phyloP scores from a whole-genome alignment of 2,888 invertebrate species.

The Hirtodrosophila cameraria region DNA sequence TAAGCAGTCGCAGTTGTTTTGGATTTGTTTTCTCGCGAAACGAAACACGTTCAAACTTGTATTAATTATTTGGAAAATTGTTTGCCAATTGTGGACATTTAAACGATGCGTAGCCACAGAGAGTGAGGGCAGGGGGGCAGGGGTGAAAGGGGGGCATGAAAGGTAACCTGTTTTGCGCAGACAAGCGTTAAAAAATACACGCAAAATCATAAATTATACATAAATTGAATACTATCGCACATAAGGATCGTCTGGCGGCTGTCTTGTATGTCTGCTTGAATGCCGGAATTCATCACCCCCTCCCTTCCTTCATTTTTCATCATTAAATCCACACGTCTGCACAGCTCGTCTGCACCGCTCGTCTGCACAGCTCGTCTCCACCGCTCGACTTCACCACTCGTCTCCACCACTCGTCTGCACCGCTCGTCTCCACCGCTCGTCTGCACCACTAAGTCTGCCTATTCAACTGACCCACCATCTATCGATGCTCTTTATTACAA shows the following conservation, averaged over 20 bases:
- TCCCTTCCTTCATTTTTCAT: too few relatives aligned
- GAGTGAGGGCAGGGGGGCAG: not conserved
- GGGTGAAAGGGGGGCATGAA: not conserved
- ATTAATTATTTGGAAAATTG: constrained; percentile 56
- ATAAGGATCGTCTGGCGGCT: constrained; percentile 30
- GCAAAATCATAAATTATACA: constrained; percentile 28
- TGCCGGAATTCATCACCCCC: not conserved
- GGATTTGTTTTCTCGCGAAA: constrained; percentile 11
- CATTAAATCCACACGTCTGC: too few relatives aligned
- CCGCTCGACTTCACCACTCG: too few relatives aligned
- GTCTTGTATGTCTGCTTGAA: too few relatives aligned
- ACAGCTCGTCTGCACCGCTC: too few relatives aligned
- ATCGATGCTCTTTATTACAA: constrained; percentile 26
- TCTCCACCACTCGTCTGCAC: too few relatives aligned
- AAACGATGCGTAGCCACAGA: not conserved
- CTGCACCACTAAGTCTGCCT: constrained; percentile 17
- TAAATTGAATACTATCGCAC: constrained; percentile 33
- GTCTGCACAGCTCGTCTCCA: constrained; percentile 4
- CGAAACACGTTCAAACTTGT: constrained; percentile 44
- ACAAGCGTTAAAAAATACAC: constrained; percentile 43
- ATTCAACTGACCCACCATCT: constrained; percentile 43
- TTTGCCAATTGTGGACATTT: constrained; percentile 7
- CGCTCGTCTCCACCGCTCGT: too few relatives aligned
- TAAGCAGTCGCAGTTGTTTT: constrained; percentile 19
- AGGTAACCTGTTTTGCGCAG: constrained; percentile 1